These are phyloP conservation scores for Chrysochloris asiatica DNA, from an alignment of 2,113 vertebrate species.

Conservation along the genomic window DNA sequence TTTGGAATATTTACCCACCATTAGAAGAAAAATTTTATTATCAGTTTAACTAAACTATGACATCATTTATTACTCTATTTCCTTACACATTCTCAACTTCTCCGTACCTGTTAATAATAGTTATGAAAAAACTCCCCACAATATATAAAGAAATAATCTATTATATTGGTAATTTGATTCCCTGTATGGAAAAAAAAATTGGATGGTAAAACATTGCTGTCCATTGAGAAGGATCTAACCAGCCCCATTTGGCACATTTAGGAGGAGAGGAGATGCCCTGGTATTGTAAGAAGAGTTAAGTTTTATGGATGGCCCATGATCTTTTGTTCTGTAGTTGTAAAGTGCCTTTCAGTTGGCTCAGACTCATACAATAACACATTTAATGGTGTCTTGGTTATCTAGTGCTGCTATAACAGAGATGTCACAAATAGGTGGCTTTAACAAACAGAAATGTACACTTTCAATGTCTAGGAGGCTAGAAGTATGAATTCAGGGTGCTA, in stretches of 20 bases:
- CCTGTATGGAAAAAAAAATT: not conserved
- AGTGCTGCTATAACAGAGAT: no score
- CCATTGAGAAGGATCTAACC: not conserved
- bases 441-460: no score
- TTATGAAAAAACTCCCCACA: not conserved
- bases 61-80: not conserved
- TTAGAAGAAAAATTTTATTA: slow-evolving; percentile 32
- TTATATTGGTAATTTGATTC: not conserved
- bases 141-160: not conserved
- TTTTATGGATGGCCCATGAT: no score
- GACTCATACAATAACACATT: no score
- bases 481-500: no score
- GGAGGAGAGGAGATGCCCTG: no score
- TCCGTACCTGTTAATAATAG: not conserved
- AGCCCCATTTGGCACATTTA: not conserved
- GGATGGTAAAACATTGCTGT: not conserved
- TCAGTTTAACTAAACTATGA: not conserved
- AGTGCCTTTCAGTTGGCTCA: no score
- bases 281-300: no score
- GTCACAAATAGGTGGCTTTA: no score
- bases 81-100: not conserved
- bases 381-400: no score
- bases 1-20: not conserved
- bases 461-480: no score
- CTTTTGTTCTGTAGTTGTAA: no score